These are phyloP conservation scores for Tiliacea aurago DNA, from an alignment of 2,888 invertebrate species.

Conservation along the genomic window DNA sequence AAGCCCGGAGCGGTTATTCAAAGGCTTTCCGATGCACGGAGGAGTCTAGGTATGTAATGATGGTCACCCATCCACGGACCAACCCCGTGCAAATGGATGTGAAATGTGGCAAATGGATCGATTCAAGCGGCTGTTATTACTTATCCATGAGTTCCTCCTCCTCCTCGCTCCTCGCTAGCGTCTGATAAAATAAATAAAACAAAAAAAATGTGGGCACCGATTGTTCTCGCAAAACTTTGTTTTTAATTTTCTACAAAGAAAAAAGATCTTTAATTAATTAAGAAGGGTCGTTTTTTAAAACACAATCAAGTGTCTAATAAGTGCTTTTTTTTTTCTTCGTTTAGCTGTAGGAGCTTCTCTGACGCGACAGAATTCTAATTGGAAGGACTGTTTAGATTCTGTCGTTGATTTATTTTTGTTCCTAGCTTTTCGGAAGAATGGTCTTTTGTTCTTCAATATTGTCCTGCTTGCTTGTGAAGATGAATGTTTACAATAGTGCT, in stretches of 20 bases:
- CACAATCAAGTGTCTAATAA: slow-evolving; percentile 78
- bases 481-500: background rate
- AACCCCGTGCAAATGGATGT: no score
- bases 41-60: no score
- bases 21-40: no score
- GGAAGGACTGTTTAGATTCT: slow-evolving; percentile 64
- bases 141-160: no score
- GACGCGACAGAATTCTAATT: slow-evolving; percentile 69
- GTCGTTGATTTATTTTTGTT: slow-evolving; percentile 51
- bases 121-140: no score
- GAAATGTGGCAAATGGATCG: no score
- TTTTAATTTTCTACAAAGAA: slow-evolving; percentile 72
- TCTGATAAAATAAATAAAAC: no score
- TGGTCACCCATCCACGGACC: no score
- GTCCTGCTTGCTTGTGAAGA: background rate
- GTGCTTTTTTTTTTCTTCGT: slow-evolving; percentile 70
- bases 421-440: background rate
- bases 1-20: no score
- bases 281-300: slow-evolving; percentile 71
- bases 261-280: slow-evolving; percentile 81
- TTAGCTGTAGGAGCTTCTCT: slow-evolving; percentile 56
- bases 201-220: slow-evolving; percentile 1
- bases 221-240: slow-evolving; percentile 69
- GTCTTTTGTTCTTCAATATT: background rate
- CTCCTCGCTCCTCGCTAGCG: no score